Base-by-base conservation (phyloP, 2,888 invertebrate species). In the Bombyx huttoni region DNA sequence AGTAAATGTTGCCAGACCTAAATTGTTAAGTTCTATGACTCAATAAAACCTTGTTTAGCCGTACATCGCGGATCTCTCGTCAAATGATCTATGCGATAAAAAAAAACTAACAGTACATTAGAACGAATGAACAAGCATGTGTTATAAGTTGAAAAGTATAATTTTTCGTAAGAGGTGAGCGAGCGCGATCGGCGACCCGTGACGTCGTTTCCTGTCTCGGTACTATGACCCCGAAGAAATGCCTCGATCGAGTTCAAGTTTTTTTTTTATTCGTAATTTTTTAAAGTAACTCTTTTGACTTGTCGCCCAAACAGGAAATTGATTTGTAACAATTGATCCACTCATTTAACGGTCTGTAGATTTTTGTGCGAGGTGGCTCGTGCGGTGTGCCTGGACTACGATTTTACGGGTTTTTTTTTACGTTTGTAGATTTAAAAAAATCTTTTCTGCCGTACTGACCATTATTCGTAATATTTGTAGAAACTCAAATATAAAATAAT, bases 141-240 rank as follows among this genome's bases (percentile, higher is more conserved):
- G 79, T 80, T 79, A 75, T 80, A 81, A 73, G 72, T 79, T 64
- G 75, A 75, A 76, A 74, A 79, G 72, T 72, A 79, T 79, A 74
- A 84, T 83, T 84, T 86, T 86, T 86, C 81, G 83, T 82, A 80
- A 81, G 83, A 80, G 76, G 66, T 74, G 73, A 62, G 63, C 70
- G 77, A 62, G 67, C 81, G 77, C 70, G 73, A 67, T 65, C 83
- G 76, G 66, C 88, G 87, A 88, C 87, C 87, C 87, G 85, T 77
- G 73, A 78, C 86, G 76, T 56, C 53, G 70, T 71, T 86, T 88
- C 87, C 87, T 83, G 83, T 75, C 76, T 40, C 77, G 87, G 88
- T 87, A 86, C 87, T 86, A 84, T 86, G 88, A 87, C 87, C 87
- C 83, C 85, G 65, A 80, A 82, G 82, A 86, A 86, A 83, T 84